A percentile compares a stretch with the other conserved stretches of the same genome.
Evolutionary conservation across 2,113 vertebrate species (phyloP).

Genomic region (Nipponia nippon): DNA sequence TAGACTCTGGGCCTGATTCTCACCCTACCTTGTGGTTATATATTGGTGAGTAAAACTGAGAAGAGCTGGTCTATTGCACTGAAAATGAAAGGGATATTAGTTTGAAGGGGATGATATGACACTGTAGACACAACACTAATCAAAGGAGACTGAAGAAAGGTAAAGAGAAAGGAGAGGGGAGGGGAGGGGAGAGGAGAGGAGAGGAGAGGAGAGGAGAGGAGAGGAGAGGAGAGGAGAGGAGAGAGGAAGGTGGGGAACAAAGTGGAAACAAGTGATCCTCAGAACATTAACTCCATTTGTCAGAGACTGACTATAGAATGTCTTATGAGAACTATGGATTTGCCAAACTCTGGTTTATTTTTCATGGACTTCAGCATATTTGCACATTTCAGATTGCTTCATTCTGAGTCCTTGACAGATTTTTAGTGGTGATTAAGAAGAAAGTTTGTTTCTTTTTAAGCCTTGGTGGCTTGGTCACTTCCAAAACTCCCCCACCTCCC

Average conservation of each 20-base stretch:
- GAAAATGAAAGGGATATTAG: neutral
- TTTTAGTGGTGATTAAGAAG: neutral
- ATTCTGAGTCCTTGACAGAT: neutral
- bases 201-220: neutral
- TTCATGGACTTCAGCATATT: neutral
- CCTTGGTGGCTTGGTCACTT: neutral
- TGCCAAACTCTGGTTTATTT: neutral
- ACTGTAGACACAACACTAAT: neutral
- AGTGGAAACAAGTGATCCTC: neutral
- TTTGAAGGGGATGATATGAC: neutral
- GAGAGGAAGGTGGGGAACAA: neutral
- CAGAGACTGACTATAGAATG: neutral
- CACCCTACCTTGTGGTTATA: neutral
- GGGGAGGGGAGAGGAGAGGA: neutral
- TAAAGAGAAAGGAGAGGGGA: neutral
- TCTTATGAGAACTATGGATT: neutral
- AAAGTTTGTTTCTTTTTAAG: neutral
- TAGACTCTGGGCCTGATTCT: neutral
- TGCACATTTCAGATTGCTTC: neutral
- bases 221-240: neutral
- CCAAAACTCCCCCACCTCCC: accelerated
- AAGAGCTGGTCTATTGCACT: neutral
- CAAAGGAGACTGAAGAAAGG: neutral
- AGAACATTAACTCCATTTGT: neutral
- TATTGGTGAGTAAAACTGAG: neutral